phyloP scores from a whole-genome alignment of 1,140 invertebrate species.

The Papilio glaucus region DNA sequence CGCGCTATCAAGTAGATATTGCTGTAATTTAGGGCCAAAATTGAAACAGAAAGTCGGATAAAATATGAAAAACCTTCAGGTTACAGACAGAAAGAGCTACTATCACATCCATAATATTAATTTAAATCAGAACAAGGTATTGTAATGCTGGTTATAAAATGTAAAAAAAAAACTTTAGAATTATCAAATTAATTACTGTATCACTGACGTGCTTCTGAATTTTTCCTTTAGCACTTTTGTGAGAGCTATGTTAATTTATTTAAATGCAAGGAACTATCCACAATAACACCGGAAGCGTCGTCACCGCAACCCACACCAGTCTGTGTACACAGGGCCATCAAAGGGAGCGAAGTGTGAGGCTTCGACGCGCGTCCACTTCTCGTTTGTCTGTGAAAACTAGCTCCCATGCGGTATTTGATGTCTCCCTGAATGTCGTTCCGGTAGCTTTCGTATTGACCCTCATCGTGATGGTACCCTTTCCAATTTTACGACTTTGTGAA shows the following conservation, averaged over 20 bases:
- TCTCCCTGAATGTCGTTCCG: conserved; percentile 11
- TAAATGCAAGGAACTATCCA: background rate
- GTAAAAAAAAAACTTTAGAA: no score
- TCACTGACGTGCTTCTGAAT: no score
- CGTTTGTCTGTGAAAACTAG: conserved; percentile 33
- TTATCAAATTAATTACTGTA: no score
- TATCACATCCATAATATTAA: background rate
- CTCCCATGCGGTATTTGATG: conserved; percentile 21
- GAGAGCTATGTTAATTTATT: background rate
- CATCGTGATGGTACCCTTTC: background rate
- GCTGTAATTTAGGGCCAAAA: conserved; percentile 5
- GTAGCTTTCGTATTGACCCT: background rate
- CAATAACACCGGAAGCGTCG: conserved; percentile 23
- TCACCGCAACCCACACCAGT: background rate
- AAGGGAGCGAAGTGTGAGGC: conserved; percentile 19
- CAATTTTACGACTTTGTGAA: conserved; percentile 11
- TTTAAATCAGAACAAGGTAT: no score
- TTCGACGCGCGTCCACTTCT: conserved; percentile 18
- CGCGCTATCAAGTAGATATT: background rate
- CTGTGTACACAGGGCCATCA: conserved; percentile 9
- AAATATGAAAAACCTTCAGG: background rate
- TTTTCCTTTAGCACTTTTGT: no score
- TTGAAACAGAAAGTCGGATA: background rate
- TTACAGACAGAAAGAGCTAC: background rate
- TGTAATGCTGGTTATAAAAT: no score